phyloP scores from a whole-genome alignment of 2,113 vertebrate genomes.

The Nansenia antarctica region DNA sequence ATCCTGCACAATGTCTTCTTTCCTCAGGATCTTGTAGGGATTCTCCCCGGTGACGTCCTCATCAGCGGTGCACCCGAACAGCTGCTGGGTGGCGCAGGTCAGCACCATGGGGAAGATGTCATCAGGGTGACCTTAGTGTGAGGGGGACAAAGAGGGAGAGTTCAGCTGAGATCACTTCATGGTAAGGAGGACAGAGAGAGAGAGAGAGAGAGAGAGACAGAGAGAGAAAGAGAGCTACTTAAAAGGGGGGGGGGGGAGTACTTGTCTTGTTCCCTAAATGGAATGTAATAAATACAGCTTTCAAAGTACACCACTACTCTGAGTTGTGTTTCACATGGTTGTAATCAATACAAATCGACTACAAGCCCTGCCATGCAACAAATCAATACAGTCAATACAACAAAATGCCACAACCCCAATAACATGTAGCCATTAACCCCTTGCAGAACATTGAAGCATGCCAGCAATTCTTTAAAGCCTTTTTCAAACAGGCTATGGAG shows the following conservation, averaged over 20 bases:
- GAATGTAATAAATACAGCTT: too few relatives aligned
- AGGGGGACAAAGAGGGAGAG: conserved; percentile 14
- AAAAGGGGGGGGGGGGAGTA: too few relatives aligned
- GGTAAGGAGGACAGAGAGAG: neutral
- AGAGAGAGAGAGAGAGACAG: neutral
- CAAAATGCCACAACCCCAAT: neutral
- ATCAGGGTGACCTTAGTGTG: conserved; percentile 78
- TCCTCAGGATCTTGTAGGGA: conserved; percentile 85
- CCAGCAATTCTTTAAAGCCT: neutral
- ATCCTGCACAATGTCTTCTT: conserved; percentile 85
- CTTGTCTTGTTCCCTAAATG: too few relatives aligned
- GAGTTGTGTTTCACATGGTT: neutral
- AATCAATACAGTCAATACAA: too few relatives aligned
- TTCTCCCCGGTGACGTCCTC: conserved; percentile 83
- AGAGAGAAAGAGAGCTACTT: neutral
- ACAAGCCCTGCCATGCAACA: too few relatives aligned
- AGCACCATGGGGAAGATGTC: conserved; percentile 85
- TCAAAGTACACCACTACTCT: neutral
- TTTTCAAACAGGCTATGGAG: conserved; percentile 28
- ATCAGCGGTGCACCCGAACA: conserved; percentile 82
- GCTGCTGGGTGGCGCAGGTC: conserved; percentile 87
- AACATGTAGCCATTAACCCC: neutral
- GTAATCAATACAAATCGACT: neutral
- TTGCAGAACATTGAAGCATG: neutral
- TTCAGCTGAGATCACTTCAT: too few relatives aligned